Conservation (phyloP, 2,888 invertebrate species). For the Dusona sp. region DNA sequence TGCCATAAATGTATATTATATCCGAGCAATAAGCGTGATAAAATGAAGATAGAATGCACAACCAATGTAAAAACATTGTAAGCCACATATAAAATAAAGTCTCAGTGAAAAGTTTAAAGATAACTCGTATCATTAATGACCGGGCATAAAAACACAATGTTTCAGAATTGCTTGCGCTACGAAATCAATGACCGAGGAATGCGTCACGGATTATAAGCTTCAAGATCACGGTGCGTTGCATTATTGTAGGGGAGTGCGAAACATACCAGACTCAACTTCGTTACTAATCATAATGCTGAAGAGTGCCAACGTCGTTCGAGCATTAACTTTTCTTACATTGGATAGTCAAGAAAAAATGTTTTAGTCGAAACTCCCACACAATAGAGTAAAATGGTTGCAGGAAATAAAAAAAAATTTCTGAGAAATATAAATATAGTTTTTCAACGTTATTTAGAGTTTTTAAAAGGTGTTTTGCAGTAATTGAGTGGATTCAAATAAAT, state of each 20-base stretch:
- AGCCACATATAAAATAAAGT: not conserved
- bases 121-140: constrained; percentile 53
- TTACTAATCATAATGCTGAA: not conserved
- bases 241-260: constrained; percentile 38
- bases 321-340: not conserved
- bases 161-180: not conserved
- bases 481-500: not conserved
- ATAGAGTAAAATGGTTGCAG: not conserved
- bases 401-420: not conserved
- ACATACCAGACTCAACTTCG: not conserved
- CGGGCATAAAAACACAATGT: constrained; percentile 58
- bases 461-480: not conserved
- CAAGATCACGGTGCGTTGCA: constrained; percentile 22
- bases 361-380: not conserved
- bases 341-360: not conserved
- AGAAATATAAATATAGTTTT: no score
- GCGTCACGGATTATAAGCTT: constrained; percentile 39
- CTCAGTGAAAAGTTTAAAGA: constrained; percentile 13
- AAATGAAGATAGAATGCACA: constrained; percentile 40
- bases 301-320: not conserved
- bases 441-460: not conserved
- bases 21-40: constrained; percentile 22
- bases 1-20: constrained; percentile 23
- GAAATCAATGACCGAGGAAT: constrained; percentile 52
- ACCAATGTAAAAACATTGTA: constrained; percentile 36